These are phyloP conservation scores for Aphelenchoides bicaudatus DNA, from an alignment of 2,888 invertebrate species.

Conservation along the genomic window DNA sequence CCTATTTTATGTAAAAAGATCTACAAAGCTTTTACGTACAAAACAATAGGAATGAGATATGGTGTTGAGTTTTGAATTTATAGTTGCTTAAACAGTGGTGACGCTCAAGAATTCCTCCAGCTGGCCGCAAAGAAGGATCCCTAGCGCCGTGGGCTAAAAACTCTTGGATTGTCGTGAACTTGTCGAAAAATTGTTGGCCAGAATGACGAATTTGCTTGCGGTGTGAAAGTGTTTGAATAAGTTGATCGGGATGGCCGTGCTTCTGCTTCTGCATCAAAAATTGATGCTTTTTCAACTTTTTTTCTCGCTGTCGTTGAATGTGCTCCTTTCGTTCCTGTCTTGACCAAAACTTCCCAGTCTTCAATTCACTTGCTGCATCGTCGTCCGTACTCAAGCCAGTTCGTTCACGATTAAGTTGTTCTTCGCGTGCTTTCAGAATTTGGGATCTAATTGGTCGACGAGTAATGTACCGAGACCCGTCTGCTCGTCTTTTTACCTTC, in stretches of 20 bases:
- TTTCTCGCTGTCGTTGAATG: slow-evolving; percentile 71
- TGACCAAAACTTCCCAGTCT: slow-evolving; percentile 71
- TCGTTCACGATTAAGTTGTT: slow-evolving; percentile 70
- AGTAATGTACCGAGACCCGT: slow-evolving; percentile 75
- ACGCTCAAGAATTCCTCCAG: slow-evolving; percentile 42
- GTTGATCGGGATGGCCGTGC: slow-evolving; percentile 10
- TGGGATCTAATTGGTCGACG: slow-evolving; percentile 71
- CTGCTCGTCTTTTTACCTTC: slow-evolving; percentile 72
- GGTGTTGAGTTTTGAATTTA: too few species aligned
- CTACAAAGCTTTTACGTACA: too few species aligned
- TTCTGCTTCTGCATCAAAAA: slow-evolving; percentile 41
- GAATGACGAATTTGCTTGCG: slow-evolving; percentile 63
- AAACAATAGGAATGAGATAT: too few species aligned
- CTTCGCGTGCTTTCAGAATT: slow-evolving; percentile 70
- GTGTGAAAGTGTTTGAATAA: slow-evolving; percentile 62
- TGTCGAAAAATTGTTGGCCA: slow-evolving; percentile 64
- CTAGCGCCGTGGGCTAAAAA: slow-evolving; percentile 67
- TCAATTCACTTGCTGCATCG: slow-evolving; percentile 74
- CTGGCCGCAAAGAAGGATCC: slow-evolving; percentile 32
- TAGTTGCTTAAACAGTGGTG: slow-evolving; percentile 38
- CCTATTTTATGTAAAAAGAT: too few species aligned
- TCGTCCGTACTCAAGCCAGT: slow-evolving; percentile 73
- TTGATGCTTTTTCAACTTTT: slow-evolving; percentile 64
- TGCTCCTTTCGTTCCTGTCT: slow-evolving; percentile 75
- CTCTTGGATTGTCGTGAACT: slow-evolving; percentile 68